A percentile compares a stretch with the other conserved stretches of the same genome.
Evolutionary conservation across 2,113 vertebrate genomes (phyloP).

Genomic region (Dasyprocta punctata): DNA sequence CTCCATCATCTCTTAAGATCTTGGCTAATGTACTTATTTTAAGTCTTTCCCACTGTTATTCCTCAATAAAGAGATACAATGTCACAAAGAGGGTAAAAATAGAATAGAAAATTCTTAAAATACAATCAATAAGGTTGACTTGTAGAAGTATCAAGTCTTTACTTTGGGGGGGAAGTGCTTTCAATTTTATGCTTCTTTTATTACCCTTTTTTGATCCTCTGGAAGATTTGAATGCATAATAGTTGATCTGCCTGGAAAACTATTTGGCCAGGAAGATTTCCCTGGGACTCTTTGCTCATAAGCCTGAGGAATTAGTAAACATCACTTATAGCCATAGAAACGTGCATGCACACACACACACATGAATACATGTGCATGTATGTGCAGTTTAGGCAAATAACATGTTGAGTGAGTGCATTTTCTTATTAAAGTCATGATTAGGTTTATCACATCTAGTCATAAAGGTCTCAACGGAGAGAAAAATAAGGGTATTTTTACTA

Average conservation of each 20-base stretch:
- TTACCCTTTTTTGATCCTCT: neutral
- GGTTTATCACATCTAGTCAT: constrained; percentile 60
- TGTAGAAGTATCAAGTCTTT: neutral
- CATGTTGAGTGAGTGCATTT: constrained; percentile 39
- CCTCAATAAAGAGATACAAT: constrained; percentile 28
- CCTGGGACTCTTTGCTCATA: neutral
- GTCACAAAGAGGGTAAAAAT: neutral
- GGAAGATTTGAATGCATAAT: neutral
- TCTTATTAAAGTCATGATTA: constrained; percentile 66
- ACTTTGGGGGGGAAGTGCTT: neutral
- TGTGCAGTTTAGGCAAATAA: constrained; percentile 24
- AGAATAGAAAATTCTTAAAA: neutral
- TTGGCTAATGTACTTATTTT: neutral
- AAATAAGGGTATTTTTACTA: constrained; percentile 42
- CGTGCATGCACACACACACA: neutral
- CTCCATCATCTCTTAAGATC: neutral
- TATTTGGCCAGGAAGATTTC: neutral
- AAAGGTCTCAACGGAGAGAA: constrained; percentile 58
- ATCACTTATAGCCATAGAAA: constrained; percentile 35
- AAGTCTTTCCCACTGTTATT: neutral
- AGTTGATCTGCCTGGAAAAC: constrained; percentile 35
- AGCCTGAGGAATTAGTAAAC: constrained; percentile 56
- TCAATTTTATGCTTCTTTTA: neutral
- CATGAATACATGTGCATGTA: neutral
- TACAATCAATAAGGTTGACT: neutral